phyloP scores from a whole-genome alignment of 2,113 vertebrate genomes.

The Lanius collurio region DNA sequence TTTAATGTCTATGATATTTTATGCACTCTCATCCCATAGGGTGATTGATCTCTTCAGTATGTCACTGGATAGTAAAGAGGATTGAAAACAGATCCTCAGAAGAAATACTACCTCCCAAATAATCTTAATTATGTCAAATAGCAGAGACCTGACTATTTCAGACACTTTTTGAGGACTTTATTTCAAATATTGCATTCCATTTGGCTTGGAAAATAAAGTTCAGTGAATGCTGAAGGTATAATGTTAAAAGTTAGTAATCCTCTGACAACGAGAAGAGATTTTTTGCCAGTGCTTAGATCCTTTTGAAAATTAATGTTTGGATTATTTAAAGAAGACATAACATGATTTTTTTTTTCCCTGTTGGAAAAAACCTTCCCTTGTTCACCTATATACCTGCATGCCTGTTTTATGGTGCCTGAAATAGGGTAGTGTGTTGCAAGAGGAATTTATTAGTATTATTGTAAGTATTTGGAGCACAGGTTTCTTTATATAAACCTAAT shows the following conservation, averaged over 20 bases:
- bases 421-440: not conserved
- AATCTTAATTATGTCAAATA: slow-evolving; percentile 18
- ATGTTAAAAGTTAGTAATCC: not conserved
- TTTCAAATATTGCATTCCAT: not conserved
- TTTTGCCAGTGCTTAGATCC: not conserved
- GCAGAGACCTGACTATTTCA: not conserved
- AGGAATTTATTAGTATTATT: not conserved
- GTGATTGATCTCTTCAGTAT: slow-evolving; percentile 20
- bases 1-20: slow-evolving; percentile 46
- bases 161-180: not conserved
- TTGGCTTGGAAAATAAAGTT: not conserved
- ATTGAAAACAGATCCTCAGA: slow-evolving; percentile 63
- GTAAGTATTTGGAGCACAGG: not conserved
- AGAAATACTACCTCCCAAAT: not conserved
- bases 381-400: not conserved
- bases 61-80: slow-evolving; percentile 38
- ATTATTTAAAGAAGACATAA: not conserved
- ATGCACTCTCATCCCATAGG: not conserved
- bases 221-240: not conserved
- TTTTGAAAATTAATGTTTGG: not conserved
- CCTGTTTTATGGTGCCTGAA: not conserved
- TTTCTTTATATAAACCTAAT: not conserved
- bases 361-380: not conserved
- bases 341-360: not conserved
- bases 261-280: not conserved